Percentiles rank a stretch among this genome's conserved stretches.
phyloP scores from a whole-genome alignment of 2,797 vertebrate species.

The Argyrosomus regius region DNA sequence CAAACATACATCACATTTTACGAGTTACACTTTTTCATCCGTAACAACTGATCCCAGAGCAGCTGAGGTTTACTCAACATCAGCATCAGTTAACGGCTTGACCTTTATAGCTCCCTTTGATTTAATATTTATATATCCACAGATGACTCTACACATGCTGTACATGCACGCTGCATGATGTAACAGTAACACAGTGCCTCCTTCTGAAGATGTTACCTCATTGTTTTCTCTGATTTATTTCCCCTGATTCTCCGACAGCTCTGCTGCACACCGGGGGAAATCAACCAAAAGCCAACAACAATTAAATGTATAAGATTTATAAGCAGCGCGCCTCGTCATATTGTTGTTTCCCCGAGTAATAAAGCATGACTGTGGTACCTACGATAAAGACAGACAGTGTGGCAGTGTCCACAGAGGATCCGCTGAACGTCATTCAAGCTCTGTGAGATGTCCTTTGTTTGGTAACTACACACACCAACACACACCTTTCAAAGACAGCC shows the following conservation, averaged over 20 bases:
- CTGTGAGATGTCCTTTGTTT: slow-evolving; percentile 21
- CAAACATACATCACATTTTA: slow-evolving; percentile 35
- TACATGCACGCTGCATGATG: slow-evolving; percentile 21
- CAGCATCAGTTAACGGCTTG: slow-evolving; percentile 56
- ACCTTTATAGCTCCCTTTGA: slow-evolving; percentile 53
- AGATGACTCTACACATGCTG: slow-evolving; percentile 26
- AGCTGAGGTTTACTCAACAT: slow-evolving; percentile 57
- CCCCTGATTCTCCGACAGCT: slow-evolving; percentile 52
- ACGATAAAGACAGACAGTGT: slow-evolving; percentile 46
- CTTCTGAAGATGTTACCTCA: slow-evolving; percentile 41
- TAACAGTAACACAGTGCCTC: slow-evolving; percentile 43
- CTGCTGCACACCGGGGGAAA: slow-evolving; percentile 61
- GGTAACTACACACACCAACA: slow-evolving; percentile 14
- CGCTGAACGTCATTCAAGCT: slow-evolving; percentile 29
- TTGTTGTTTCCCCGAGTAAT: slow-evolving; percentile 57
- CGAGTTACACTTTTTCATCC: slow-evolving; percentile 25
- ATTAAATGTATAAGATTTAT: slow-evolving; percentile 77
- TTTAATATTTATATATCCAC: slow-evolving; percentile 29
- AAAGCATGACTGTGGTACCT: slow-evolving; percentile 48
- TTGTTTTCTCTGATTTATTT: slow-evolving; percentile 74
- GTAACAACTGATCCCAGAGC: slow-evolving; percentile 40
- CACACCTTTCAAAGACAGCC: background rate
- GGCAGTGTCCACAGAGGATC: slow-evolving; percentile 32
- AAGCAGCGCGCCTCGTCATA: slow-evolving; percentile 49
- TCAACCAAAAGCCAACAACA: slow-evolving; percentile 71